Percentiles rank a stretch among this genome's conserved stretches.
phyloP scores from a whole-genome alignment of 1,140 invertebrate genomes.

The Neodiprion pinetum region DNA sequence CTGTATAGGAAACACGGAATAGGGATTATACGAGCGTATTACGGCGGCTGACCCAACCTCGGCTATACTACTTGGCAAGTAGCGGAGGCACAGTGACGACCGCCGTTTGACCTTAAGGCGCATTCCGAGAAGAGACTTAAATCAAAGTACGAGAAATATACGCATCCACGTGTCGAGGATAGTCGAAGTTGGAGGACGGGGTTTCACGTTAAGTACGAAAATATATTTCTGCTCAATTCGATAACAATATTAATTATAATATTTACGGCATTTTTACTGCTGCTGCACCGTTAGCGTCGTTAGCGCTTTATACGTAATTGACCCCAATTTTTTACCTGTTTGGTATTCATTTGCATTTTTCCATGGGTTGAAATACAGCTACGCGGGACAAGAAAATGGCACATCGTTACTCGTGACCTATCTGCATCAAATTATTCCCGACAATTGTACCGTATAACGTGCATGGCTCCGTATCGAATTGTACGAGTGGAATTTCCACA shows the following conservation, averaged over 20 bases:
- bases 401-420: constrained; percentile 5
- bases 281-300: no score
- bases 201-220: neutral
- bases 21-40: constrained; percentile 13
- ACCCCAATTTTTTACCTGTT: neutral
- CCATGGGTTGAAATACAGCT: neutral
- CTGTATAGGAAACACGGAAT: neutral
- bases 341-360: constrained; percentile 1
- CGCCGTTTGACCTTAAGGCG: constrained; percentile 40
- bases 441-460: neutral
- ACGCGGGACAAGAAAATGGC: neutral
- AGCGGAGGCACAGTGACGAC: constrained; percentile 38
- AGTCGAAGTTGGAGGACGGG: neutral
- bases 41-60: constrained; percentile 9
- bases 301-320: neutral
- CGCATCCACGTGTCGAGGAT: no score
- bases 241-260: no score
- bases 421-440: neutral
- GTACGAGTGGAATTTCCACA: no score
- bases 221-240: no score
- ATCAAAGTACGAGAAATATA: constrained; percentile 14
- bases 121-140: constrained; percentile 26
- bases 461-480: neutral
- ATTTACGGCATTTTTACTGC: no score
- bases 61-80: constrained; percentile 45